Evolutionary conservation across 2,888 invertebrate genomes (phyloP), one percentile per base, ranked within the genome.

Genomic region (Miltochrista miniata): DNA sequence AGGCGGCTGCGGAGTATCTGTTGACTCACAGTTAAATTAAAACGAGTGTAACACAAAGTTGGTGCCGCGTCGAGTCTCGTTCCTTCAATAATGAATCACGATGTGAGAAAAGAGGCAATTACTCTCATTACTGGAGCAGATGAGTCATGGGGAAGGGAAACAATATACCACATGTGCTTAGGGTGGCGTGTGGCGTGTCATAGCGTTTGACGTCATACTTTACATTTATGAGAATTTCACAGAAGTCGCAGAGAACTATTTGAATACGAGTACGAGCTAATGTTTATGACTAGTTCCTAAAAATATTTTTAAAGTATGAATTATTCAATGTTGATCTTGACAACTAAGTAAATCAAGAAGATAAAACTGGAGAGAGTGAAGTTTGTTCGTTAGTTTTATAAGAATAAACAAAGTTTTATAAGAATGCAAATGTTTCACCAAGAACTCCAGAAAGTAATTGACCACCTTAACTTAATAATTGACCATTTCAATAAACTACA

Each of bases 51-150:
- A 87, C 78, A 83, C 81, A 83, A 81, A 79, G 69, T 79, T 64
- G 81, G 78, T 76, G 78, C 72, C 30, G 74, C 70, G 73, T 71
- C 71, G 75, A 71, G 72, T 71, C 75, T 80, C 74, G 75, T 79
- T 81, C 73, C 77, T 76, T 78, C 58, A 72, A 73, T 66, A 63
- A 86, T 85, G 90, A 90, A 89, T 89, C 90, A 90, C 87, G 79
- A 85, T 87, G 85, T 88, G 88, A 87, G 88, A 90, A 87, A 85
- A 83, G 77, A 75, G 68, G 83, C 87, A 89, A 90, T 90, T 88
- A 87, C 79, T 80, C 81, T 85, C 81, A 85, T 88, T 87, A 89
- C 80, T 77, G 64, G 68, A 61, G 68, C 74, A 74, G 67, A 79
- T 87, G 89, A 87, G 74, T 85, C 86, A 88, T 67, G 68, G 64